Conservation (phyloP, 2,113 vertebrate species). For the Gobiocypris rarus region DNA sequence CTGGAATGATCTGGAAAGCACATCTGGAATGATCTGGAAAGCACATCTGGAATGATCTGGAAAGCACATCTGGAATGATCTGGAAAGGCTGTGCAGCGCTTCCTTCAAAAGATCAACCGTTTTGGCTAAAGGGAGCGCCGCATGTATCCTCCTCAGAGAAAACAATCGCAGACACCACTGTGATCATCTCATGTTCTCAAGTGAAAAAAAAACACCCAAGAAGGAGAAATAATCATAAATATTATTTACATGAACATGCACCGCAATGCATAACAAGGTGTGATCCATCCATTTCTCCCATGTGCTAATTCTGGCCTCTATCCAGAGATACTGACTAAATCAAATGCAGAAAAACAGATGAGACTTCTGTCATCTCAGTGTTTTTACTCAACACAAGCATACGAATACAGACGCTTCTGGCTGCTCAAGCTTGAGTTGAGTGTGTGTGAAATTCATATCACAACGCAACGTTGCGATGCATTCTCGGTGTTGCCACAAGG, state of each 20-base stretch:
- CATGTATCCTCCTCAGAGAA: no score
- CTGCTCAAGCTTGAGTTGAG: neutral
- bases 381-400: neutral
- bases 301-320: neutral
- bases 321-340: neutral
- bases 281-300: no score
- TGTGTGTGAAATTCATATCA: neutral
- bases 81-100: neutral
- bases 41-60: no score
- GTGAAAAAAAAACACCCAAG: no score
- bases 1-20: no score
- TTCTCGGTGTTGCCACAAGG: neutral
- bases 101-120: neutral
- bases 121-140: neutral
- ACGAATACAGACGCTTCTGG: neutral
- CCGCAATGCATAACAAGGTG: no score
- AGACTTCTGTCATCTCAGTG: neutral
- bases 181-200: no score
- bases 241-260: neutral
- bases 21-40: no score
- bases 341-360: neutral
- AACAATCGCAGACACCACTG: no score
- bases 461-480: neutral
- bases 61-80: neutral
- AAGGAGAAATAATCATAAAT: neutral